phyloP scores from a whole-genome alignment of 2,888 invertebrate species.

The Augiades crinisus region DNA sequence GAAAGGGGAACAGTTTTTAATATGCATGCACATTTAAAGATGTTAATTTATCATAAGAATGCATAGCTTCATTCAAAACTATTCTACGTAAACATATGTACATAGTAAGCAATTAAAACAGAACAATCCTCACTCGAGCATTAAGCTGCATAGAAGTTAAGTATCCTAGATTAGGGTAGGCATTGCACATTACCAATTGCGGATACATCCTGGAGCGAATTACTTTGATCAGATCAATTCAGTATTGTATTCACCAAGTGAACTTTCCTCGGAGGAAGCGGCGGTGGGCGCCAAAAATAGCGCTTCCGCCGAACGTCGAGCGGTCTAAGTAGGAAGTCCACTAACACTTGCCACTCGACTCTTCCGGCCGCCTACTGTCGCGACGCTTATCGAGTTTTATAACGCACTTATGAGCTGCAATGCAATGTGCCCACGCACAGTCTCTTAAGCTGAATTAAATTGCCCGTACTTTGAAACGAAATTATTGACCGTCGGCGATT shows the following conservation, averaged over 20 bases:
- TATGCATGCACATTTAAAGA: too few species aligned
- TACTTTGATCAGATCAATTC: slow-evolving; percentile 8
- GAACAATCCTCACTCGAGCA: too few species aligned
- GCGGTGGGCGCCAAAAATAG: slow-evolving; percentile 79
- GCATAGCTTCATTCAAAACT: too few species aligned
- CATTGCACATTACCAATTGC: too few species aligned
- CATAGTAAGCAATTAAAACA: too few species aligned
- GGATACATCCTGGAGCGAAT: neutral
- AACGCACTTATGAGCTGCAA: slow-evolving; percentile 72
- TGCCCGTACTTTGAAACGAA: slow-evolving; percentile 61
- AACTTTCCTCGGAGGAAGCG: slow-evolving; percentile 77
- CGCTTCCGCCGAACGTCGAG: slow-evolving; percentile 68
- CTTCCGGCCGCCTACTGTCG: slow-evolving; percentile 79
- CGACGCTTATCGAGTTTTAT: slow-evolving; percentile 75
- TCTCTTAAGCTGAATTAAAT: slow-evolving; percentile 75
- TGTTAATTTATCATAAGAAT: too few species aligned
- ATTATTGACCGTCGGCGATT: slow-evolving; percentile 53
- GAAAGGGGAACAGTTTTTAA: too few species aligned
- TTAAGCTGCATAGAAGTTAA: too few species aligned
- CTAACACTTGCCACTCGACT: slow-evolving; percentile 61
- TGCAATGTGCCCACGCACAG: slow-evolving; percentile 64
- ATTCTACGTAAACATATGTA: too few species aligned
- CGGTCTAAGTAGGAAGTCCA: slow-evolving; percentile 77
- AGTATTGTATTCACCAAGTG: slow-evolving; percentile 51
- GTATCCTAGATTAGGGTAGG: too few species aligned